Base-by-base conservation (phyloP, 2,113 vertebrate genomes). In the Daboia siamensis region DNA sequence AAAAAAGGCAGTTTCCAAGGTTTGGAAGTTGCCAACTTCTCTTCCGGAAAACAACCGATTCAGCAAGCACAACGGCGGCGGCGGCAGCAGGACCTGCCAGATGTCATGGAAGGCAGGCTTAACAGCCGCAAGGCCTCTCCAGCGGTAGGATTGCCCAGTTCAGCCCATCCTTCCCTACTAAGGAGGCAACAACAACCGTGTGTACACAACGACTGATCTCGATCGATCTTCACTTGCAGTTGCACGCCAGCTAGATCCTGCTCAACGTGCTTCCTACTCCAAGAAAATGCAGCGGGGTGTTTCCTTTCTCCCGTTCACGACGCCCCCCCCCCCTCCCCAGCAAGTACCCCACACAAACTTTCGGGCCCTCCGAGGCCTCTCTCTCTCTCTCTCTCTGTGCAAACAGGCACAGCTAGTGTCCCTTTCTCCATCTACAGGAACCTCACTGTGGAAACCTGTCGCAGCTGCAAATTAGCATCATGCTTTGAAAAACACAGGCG, bases 161-260 rank as follows among this genome's bases (percentile, higher is more conserved):
- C 3, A 1, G 46, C 59, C 61, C 23, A 90, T 91, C 91, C 55
- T 64, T 10, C 61, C 44, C 23, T 54, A 20, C 15, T 21, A 69
- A 54, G 2, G 17, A 61, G 48, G 48, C 48, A 8, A 33, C 10
- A 15, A 61, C 59, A 64, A 86, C 15, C 39, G 39, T 7, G 56
- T 29, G 69, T 51, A 10, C 57, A 44, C 8, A 51, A 86, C 26
- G 52, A 51, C 94, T 0, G 94, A 94, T 95, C 95, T 96, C n/a
- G 95, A 94, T 92, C 0, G 94, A 95, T 95, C 95, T 96, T 96
- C 8, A 8, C 48, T 95, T 9, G 26, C 3, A 93, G 92, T 94
- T 93, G 89, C 93, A 93, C 56, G 95, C 96, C 95, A 95, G 92
- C 95, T 93, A 95, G 93, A 93, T 92, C 96, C 94, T 90, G 21